These are phyloP conservation scores for Gymnothorax reevesii DNA, from an alignment of 2,797 vertebrate genomes.

Conservation along the genomic window DNA sequence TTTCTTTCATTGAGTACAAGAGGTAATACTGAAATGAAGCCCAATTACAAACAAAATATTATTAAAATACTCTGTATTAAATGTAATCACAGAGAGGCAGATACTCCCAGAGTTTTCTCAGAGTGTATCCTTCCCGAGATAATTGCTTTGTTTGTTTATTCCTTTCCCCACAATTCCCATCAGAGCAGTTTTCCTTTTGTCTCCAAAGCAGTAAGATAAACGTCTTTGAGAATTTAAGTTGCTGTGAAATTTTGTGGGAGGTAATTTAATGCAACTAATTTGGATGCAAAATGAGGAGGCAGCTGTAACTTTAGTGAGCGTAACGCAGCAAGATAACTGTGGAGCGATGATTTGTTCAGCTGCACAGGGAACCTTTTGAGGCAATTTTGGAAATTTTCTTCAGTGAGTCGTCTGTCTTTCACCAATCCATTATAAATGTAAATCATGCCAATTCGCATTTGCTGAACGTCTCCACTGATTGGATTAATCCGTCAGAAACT, in stretches of 20 bases:
- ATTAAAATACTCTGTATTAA: too few species aligned
- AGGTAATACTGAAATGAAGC: background rate
- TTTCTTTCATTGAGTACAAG: background rate
- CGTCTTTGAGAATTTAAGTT: slow-evolving; percentile 22
- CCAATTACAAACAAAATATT: too few species aligned
- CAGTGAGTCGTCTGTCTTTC: background rate
- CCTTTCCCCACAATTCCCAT: background rate
- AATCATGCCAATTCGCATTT: background rate
- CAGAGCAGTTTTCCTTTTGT: slow-evolving; percentile 11
- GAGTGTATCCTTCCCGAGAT: background rate
- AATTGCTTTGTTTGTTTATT: background rate
- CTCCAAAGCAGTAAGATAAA: slow-evolving; percentile 13
- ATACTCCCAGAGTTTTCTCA: too few species aligned
- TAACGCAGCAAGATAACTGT: slow-evolving; percentile 9
- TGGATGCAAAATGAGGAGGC: slow-evolving; percentile 25
- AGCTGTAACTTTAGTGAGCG: slow-evolving; percentile 19
- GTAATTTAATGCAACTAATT: slow-evolving; percentile 32
- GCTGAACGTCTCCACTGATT: background rate
- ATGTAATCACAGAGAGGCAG: too few species aligned
- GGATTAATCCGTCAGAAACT: background rate
- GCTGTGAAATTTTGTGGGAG: slow-evolving; percentile 27
- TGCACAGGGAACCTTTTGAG: background rate
- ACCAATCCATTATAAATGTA: background rate
- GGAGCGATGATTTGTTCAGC: background rate
- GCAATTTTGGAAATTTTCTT: background rate